Evolutionary conservation across 2,797 vertebrate genomes (phyloP).

Genomic region (Smutsia gigantea): DNA sequence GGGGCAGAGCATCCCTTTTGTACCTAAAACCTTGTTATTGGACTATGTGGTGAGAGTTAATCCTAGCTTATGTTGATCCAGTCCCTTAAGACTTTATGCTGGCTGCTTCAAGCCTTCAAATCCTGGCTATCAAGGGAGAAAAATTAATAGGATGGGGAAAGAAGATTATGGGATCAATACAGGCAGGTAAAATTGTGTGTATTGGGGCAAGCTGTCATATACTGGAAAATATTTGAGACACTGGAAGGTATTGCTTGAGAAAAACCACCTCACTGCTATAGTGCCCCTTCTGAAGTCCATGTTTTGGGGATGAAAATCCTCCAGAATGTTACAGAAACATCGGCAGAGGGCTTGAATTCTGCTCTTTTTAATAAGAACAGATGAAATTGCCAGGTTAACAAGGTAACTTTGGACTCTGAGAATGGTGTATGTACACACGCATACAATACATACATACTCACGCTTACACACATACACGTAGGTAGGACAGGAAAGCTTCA

Average conservation of each 20-base stretch:
- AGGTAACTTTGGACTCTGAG: neutral
- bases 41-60: neutral
- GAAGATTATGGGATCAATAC: neutral
- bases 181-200: neutral
- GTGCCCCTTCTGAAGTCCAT: neutral
- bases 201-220: neutral
- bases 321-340: neutral
- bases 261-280: neutral
- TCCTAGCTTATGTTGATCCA: neutral
- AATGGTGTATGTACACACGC: neutral
- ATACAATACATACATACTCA: neutral
- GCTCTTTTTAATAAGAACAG: neutral
- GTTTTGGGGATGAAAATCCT: neutral
- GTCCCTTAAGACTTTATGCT: neutral
- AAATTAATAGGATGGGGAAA: neutral
- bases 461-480: neutral
- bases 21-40: neutral
- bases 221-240: neutral
- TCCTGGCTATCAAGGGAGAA: neutral
- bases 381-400: neutral
- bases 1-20: neutral
- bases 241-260: neutral
- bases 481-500: neutral
- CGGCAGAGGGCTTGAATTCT: neutral
- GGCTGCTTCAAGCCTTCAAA: neutral